Evolutionary conservation across 2,888 invertebrate species (phyloP).

Genomic region (Bugula neritina): DNA sequence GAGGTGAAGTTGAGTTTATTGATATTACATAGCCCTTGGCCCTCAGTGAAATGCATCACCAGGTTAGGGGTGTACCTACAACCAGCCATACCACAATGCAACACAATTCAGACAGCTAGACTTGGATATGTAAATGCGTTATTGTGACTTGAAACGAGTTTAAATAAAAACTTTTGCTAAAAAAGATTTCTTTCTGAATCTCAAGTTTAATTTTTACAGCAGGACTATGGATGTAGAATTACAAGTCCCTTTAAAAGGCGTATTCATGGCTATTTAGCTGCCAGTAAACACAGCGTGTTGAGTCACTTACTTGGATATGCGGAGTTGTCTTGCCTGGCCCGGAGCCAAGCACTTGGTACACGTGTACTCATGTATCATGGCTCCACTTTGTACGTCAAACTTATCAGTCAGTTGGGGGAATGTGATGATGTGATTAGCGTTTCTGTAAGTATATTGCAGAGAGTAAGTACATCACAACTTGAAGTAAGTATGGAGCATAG

Average conservation of each 20-base stretch:
- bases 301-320: slow-evolving; percentile 37
- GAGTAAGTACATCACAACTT: not conserved
- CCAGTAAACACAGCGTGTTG: not conserved
- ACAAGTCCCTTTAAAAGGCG: not conserved
- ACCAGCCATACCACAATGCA: too few relatives aligned
- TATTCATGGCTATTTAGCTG: not conserved
- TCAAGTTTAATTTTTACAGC: too few relatives aligned
- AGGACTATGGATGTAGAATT: not conserved
- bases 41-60: slow-evolving; percentile 47
- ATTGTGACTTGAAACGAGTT: too few relatives aligned
- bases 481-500: not conserved
- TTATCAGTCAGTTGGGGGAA: slow-evolving; percentile 39
- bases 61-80: slow-evolving; percentile 41
- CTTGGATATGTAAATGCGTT: too few relatives aligned
- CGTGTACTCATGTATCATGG: slow-evolving; percentile 37
- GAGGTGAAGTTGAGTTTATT: slow-evolving; percentile 37
- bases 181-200: too few relatives aligned
- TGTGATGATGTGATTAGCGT: slow-evolving; percentile 39
- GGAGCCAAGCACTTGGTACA: slow-evolving; percentile 42
- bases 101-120: too few relatives aligned
- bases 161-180: too few relatives aligned
- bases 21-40: slow-evolving; percentile 37
- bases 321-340: slow-evolving; percentile 40
- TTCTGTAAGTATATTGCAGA: slow-evolving; percentile 31
- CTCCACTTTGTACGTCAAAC: slow-evolving; percentile 35